Conservation (phyloP, 2,888 invertebrate species). For the Spisula subtruncata region DNA sequence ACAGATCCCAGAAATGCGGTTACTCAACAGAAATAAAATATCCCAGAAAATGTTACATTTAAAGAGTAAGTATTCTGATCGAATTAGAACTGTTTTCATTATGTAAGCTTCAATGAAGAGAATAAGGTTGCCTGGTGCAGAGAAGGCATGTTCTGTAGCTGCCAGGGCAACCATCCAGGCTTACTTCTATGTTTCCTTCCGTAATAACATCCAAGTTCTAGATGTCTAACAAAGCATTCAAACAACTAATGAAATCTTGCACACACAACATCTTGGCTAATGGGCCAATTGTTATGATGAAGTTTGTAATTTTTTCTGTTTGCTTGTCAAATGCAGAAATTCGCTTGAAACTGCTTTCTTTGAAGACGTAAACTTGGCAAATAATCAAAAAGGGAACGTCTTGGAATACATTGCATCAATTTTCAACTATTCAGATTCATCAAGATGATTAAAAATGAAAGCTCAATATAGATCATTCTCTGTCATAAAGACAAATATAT, state of each 20-base stretch:
- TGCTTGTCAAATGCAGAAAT: background rate
- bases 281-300: too few species aligned
- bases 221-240: too few species aligned
- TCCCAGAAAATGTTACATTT: background rate
- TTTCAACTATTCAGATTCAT: background rate
- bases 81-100: background rate
- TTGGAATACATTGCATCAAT: background rate
- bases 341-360: background rate
- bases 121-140: background rate
- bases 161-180: too few species aligned
- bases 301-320: background rate
- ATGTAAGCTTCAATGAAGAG: slow-evolving; percentile 3
- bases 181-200: too few species aligned
- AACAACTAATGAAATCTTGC: too few species aligned
- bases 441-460: background rate
- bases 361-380: background rate
- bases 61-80: background rate
- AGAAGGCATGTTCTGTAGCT: background rate
- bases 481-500: too few species aligned
- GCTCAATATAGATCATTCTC: too few species aligned
- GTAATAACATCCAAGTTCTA: too few species aligned
- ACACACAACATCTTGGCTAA: too few species aligned
- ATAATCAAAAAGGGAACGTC: background rate
- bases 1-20: background rate
- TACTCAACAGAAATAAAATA: background rate